Base-by-base conservation (phyloP, 2,797 vertebrate genomes). In the Amblyraja radiata region DNA sequence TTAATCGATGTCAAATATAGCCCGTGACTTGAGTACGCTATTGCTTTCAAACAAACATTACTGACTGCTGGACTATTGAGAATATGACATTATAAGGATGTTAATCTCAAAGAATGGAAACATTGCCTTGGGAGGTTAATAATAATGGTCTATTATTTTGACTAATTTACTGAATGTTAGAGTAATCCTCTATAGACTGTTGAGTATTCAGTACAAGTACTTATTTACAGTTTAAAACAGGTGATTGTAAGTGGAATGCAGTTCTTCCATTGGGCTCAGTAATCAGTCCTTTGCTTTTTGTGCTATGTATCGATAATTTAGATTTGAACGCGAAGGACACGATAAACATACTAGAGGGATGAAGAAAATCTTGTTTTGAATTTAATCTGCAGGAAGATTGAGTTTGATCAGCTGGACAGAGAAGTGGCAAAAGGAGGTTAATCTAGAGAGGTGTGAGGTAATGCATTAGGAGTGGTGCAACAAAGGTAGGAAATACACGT, bases 21-120 rank as follows among this genome's bases (percentile, higher is more conserved):
- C 68, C 88, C 74, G 71, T 91, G 71, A 91, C 21, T 71, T 32
- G 39, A 18, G 32, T 3, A 90, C 63, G 39, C 88, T 46, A 90
- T 21, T 73, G 65, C 88, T 90, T 90, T 65, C 88, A 90, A 90
- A 68, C 39, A 68, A 90, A 11, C 9, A 90, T 90, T 71, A 90
- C 88, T 46, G 88, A 90, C 88, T 90, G 84, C 11, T 68, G n/a
- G 88, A 73, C 65, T 71, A 90, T 28, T 28, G 65, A n/a, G 88
- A 90, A 36, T 90, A 14, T 25, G 13, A n/a, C 16, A 73, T 90
- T 36, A 90, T 90, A 39, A 90, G 86, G 63, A 65, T 23, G 18
- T 25, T 71, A 25, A 90, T 63, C 32, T 23, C 88, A 90, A 71
- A 90, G 65, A 71, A 90, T 68, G 86, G 32, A 90, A 90, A 71